phyloP scores from a whole-genome alignment of 2,797 vertebrate genomes.

The Halcyon badia region DNA sequence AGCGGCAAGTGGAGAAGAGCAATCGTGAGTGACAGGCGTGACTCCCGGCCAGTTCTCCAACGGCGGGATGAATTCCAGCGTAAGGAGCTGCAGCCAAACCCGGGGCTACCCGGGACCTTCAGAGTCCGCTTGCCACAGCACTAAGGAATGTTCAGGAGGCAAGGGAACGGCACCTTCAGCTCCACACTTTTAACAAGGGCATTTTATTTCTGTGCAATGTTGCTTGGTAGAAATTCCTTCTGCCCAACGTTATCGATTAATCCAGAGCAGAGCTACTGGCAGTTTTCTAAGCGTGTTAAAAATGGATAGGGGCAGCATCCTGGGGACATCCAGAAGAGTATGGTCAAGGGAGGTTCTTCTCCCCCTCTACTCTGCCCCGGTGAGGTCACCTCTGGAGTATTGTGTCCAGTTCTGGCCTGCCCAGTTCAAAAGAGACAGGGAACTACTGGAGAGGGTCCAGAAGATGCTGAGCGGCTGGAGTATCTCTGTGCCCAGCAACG shows the following conservation, averaged over 20 bases:
- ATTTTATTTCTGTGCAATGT: neutral
- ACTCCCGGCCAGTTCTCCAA: neutral
- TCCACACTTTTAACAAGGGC: neutral
- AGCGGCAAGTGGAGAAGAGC: rapidly evolving
- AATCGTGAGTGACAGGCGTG: neutral
- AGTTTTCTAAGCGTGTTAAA: rapidly evolving
- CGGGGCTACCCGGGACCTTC: neutral
- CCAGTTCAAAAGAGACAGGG: neutral
- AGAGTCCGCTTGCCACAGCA: rapidly evolving
- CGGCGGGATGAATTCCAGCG: neutral
- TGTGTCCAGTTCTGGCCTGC: neutral
- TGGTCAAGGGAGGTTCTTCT: neutral
- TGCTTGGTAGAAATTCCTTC: neutral
- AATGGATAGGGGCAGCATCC: neutral
- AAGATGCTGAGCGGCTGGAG: no score
- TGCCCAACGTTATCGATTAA: rapidly evolving
- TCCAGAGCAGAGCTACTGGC: neutral
- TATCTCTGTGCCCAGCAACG: no score
- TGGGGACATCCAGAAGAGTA: neutral
- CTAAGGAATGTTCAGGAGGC: rapidly evolving
- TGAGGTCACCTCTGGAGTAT: neutral
- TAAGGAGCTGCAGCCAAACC: neutral
- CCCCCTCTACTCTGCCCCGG: neutral
- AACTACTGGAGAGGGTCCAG: neutral
- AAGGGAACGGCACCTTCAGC: neutral